These are phyloP conservation scores for Eulemur coronatus DNA, from an alignment of 2,797 vertebrate genomes.

Conservation along the genomic window DNA sequence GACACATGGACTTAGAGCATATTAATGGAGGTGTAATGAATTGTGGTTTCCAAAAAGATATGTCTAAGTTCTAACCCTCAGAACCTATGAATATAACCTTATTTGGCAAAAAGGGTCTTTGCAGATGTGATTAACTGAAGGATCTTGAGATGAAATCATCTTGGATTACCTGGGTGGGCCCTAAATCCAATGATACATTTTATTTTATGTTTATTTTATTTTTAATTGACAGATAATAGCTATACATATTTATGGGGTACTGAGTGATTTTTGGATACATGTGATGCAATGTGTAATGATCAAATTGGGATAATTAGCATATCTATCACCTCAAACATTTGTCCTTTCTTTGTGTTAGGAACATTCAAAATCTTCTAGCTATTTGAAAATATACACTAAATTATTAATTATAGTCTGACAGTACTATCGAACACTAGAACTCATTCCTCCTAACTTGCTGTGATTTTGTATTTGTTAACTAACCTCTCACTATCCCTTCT, in stretches of 20 bases:
- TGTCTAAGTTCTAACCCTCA: not conserved
- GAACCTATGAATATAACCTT: not conserved
- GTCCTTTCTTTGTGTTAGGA: not conserved
- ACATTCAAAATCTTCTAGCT: not conserved
- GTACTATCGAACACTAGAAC: not conserved
- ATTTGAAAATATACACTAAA: not conserved
- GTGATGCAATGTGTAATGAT: not conserved
- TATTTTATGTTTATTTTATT: not conserved
- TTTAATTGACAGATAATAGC: not conserved
- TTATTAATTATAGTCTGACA: not conserved
- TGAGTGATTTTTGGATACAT: not conserved
- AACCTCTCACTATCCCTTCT: not conserved
- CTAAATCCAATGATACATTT: not conserved
- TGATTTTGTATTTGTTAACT: not conserved
- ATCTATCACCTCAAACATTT: not conserved
- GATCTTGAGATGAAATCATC: slow-evolving; percentile 4
- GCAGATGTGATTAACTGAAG: not conserved
- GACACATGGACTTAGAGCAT: not conserved
- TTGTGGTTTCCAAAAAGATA: not conserved
- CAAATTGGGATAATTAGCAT: not conserved
- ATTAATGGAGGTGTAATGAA: not conserved
- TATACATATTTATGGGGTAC: not conserved
- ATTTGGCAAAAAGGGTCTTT: not conserved
- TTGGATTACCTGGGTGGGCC: not conserved
- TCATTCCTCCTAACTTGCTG: not conserved